These are phyloP conservation scores for Acromyrmex echinatior DNA, from an alignment of 1,140 invertebrate genomes.

Conservation along the genomic window DNA sequence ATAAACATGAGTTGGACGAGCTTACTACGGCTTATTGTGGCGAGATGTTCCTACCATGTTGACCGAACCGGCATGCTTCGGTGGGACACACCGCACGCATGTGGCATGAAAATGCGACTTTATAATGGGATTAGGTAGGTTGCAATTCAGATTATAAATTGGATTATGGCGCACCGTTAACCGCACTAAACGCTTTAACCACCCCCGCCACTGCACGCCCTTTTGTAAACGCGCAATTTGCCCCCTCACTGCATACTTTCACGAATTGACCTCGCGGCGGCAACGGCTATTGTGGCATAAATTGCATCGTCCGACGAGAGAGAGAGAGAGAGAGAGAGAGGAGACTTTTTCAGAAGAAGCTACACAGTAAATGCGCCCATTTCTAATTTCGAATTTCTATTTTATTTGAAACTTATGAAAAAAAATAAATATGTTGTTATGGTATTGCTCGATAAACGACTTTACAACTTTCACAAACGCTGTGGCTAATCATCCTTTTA, in stretches of 20 bases:
- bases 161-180: constrained; percentile 73
- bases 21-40: constrained; percentile 45
- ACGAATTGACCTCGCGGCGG: constrained; percentile 39
- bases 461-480: neutral
- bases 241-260: constrained; percentile 52
- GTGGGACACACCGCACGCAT: constrained; percentile 51
- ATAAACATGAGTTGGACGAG: constrained; percentile 48
- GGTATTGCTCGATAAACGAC: too few species aligned
- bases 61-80: neutral
- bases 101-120: constrained; percentile 77
- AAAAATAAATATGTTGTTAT: neutral
- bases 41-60: constrained; percentile 33
- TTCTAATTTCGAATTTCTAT: neutral
- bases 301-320: constrained; percentile 13
- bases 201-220: neutral
- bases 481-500: neutral
- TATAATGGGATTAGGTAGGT: constrained; percentile 80
- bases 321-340: too few species aligned
- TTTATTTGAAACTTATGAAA: constrained; percentile 14
- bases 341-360: constrained; percentile 8
- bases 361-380: neutral
- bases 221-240: constrained; percentile 67
- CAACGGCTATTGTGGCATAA: constrained; percentile 16
- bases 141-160: constrained; percentile 80
- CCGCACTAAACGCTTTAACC: constrained; percentile 52